Evolutionary conservation across 2,888 invertebrate genomes (phyloP).

Genomic region (Holacanthella duospinosa): DNA sequence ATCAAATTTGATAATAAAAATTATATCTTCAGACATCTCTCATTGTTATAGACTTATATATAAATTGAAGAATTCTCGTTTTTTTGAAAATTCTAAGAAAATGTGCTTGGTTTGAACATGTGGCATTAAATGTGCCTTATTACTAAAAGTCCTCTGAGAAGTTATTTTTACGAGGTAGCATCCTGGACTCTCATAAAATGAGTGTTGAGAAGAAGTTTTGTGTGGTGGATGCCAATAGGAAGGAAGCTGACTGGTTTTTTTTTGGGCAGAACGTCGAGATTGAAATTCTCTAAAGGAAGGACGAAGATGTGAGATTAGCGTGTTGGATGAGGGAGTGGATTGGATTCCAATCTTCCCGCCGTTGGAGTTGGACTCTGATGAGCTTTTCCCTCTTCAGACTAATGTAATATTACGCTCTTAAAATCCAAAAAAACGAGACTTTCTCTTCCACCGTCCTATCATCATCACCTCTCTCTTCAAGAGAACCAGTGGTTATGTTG

Average conservation of each 20-base stretch:
- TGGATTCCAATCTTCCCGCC: neutral
- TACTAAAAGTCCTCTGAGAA: neutral
- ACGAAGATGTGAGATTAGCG: neutral
- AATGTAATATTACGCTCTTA: neutral
- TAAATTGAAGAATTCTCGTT: too few relatives aligned
- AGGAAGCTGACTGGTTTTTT: neutral
- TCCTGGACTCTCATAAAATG: conserved; percentile 1
- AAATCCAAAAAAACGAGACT: neutral
- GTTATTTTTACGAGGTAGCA: conserved; percentile 6
- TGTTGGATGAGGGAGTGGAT: neutral
- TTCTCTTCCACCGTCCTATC: neutral
- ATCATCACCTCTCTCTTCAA: neutral
- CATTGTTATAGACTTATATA: too few relatives aligned
- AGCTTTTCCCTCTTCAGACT: neutral
- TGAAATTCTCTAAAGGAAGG: neutral
- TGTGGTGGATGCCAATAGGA: neutral
- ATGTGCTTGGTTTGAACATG: neutral
- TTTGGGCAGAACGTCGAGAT: neutral
- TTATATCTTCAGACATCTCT: too few relatives aligned
- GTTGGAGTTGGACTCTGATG: neutral
- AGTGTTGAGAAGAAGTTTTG: neutral
- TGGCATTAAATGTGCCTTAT: neutral
- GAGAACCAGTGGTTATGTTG: neutral
- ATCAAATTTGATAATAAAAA: too few relatives aligned
- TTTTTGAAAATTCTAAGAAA: too few relatives aligned